Base-by-base conservation (phyloP, 1,140 invertebrate genomes). In the Cardiocondyla obscurior region DNA sequence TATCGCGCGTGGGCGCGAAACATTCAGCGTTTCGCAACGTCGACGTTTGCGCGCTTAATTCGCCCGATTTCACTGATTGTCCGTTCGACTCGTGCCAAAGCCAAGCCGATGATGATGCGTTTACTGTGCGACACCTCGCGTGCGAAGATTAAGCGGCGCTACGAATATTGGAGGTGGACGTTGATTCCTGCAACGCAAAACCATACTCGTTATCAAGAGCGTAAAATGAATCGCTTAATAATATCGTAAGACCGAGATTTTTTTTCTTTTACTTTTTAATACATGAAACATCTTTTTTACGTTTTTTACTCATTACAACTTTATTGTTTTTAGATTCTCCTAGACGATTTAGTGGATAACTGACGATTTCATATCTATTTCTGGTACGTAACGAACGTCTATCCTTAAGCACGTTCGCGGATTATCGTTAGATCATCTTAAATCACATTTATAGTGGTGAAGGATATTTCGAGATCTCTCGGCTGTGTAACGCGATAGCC, bases 401-500 rank as follows among this genome's bases (percentile, higher is more conserved):
- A 42, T 28, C 5, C 12, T 1, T 64, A 25, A 64, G 36, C 7
- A 12, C 28, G 25, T 51, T 5, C 3, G 12, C 19, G 16, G 1
- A 39, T 25, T 14, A 33, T 0, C 7, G 19, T 25, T 39, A 53
- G 16, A 16, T 28, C 12, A 2, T 67, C 33, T 36, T 39, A n/a
- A 10, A 19, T 33, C 16, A 2, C 16, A 46, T 46, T 16, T 46
- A 46, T 46, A 46, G 44, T 5, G 14, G 7, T 39, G 55, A 53
- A 49, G 44, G 39, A 65, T 51, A 67, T 39, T 67, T 39, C 22
- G 33, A 39, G n/a, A 7, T 12, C 44, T 77, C 19, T 76, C 46
- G 74, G 53, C 22, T 53, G 25, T 77, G n/a, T 65, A 53, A 77
- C 1, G 74, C 44, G 60, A 77, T 77, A 77, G 49, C 53, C 36